A percentile compares a stretch with the other conserved stretches of the same genome.
Conservation (phyloP, 2,113 vertebrate genomes). For the Ursus arctos region DNA sequence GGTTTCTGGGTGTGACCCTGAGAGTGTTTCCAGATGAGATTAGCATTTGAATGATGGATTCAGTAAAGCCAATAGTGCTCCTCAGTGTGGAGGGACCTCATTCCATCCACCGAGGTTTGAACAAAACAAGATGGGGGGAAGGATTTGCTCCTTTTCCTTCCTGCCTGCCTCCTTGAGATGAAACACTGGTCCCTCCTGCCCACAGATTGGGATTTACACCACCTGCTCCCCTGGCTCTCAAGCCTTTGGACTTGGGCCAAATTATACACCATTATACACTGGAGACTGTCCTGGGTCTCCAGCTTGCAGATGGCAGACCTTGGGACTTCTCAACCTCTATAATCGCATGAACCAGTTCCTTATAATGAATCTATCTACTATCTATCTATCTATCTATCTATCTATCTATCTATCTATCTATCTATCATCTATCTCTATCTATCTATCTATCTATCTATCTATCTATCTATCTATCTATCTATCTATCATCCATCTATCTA, state of each 20-base stretch:
- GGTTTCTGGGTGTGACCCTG: not conserved
- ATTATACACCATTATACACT: not conserved
- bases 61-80: not conserved
- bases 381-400: too few relatives aligned
- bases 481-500: too few relatives aligned
- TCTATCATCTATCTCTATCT: too few relatives aligned
- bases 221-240: not conserved
- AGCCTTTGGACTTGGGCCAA: not conserved
- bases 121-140: not conserved
- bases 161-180: not conserved
- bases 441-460: too few relatives aligned
- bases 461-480: too few relatives aligned
- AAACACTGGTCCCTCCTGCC: not conserved
- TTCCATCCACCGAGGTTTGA: rapidly evolving
- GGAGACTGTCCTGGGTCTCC: not conserved
- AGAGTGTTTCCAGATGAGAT: not conserved
- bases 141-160: not conserved
- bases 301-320: not conserved
- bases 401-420: too few relatives aligned
- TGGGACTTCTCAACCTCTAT: not conserved
- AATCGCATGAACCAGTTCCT: not conserved
- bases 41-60: not conserved
- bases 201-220: not conserved
- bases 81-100: not conserved
- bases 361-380: not conserved